Evolutionary conservation across 1,140 invertebrate genomes (phyloP).

Genomic region (Dendroctonus valens): DNA sequence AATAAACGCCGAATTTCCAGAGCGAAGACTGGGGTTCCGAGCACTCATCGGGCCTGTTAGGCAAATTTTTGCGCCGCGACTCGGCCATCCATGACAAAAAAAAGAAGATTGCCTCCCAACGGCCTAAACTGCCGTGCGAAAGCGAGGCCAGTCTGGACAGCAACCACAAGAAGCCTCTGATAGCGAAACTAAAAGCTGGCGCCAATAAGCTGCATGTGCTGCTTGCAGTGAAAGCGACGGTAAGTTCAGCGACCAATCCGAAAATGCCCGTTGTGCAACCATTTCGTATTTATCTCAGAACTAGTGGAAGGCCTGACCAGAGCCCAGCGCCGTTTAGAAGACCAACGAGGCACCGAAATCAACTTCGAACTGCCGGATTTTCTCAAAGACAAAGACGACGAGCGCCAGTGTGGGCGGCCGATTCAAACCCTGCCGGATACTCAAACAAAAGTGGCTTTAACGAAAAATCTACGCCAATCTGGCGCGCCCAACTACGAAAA

Average conservation of each 20-base stretch:
- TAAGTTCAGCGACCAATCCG: slow-evolving; percentile 44
- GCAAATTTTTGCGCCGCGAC: slow-evolving; percentile 66
- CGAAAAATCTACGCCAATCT: slow-evolving; percentile 8
- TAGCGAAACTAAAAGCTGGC: slow-evolving; percentile 68
- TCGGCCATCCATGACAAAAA: slow-evolving; percentile 54
- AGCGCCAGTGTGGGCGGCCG: slow-evolving; percentile 32
- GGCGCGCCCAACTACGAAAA: slow-evolving; percentile 37
- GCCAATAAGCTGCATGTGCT: slow-evolving; percentile 63
- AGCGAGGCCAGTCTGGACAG: slow-evolving; percentile 10
- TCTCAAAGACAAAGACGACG: slow-evolving; percentile 61
- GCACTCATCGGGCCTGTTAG: slow-evolving; percentile 67
- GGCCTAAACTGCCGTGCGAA: slow-evolving; percentile 40
- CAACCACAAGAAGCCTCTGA: slow-evolving; percentile 57
- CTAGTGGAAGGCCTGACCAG: slow-evolving; percentile 72
- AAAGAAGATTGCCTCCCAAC: slow-evolving; percentile 45
- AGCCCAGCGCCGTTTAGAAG: slow-evolving; percentile 74
- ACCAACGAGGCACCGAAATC: slow-evolving; percentile 78
- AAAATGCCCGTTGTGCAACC: neutral
- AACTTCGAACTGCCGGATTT: slow-evolving; percentile 80
- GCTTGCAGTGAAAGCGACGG: slow-evolving; percentile 68
- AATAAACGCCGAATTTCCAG: slow-evolving; percentile 49
- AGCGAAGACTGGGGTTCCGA: slow-evolving; percentile 75
- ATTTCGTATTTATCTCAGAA: slow-evolving; percentile 40
- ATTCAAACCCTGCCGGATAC: slow-evolving; percentile 10
- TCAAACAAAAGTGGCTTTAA: slow-evolving; percentile 16